A percentile compares a stretch with the other conserved stretches of the same genome.
Evolutionary conservation across 2,797 vertebrate species (phyloP).

Genomic region (Anguilla marmorata): DNA sequence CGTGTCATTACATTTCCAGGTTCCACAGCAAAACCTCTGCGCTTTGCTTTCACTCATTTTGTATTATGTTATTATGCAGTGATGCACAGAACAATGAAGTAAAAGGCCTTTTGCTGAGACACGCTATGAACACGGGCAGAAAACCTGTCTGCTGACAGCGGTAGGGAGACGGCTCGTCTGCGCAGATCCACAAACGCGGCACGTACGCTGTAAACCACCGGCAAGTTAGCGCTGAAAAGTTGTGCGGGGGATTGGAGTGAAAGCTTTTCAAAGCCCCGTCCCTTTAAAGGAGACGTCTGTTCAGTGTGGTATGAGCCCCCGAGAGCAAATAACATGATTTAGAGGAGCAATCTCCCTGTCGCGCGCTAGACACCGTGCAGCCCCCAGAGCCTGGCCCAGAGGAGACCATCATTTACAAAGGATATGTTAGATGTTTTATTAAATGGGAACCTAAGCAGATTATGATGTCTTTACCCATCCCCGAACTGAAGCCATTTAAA

Average conservation of each 20-base stretch:
- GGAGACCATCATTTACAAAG: conserved; percentile 42
- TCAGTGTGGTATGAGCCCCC: conserved; percentile 72
- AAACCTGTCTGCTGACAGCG: background rate
- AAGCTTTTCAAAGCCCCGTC: conserved; percentile 59
- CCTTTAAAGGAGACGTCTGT: conserved; percentile 77
- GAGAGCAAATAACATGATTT: conserved; percentile 78
- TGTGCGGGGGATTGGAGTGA: conserved; percentile 69
- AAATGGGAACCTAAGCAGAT: conserved; percentile 71
- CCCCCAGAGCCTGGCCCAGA: conserved; percentile 56
- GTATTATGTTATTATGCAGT: background rate
- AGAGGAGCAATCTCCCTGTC: conserved; percentile 72
- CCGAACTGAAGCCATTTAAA: conserved; percentile 58
- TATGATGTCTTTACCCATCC: conserved; percentile 67
- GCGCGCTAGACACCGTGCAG: conserved; percentile 73
- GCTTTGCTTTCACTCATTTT: background rate
- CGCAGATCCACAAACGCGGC: conserved; percentile 63
- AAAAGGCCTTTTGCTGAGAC: background rate
- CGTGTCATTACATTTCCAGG: background rate
- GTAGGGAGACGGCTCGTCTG: background rate
- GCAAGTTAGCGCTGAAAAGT: conserved; percentile 65
- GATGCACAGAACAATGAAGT: background rate
- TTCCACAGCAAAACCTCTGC: background rate
- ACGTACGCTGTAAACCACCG: conserved; percentile 68
- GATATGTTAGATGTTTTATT: conserved; percentile 60
- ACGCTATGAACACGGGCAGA: background rate